phyloP scores from a whole-genome alignment of 2,888 invertebrate genomes.

The Apoderus coryli region DNA sequence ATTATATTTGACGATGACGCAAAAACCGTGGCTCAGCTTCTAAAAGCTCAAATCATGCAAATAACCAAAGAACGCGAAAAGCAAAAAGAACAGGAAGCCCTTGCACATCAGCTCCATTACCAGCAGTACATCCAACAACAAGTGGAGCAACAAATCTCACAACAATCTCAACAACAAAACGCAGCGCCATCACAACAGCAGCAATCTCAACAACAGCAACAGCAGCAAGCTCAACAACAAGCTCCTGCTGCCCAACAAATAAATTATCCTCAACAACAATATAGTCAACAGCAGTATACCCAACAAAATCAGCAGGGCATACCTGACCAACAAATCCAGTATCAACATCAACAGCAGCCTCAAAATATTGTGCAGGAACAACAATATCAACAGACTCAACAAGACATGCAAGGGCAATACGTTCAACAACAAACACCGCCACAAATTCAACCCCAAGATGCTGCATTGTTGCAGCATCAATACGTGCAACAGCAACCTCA shows the following conservation, averaged over 20 bases:
- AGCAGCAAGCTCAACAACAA: constrained; percentile 16
- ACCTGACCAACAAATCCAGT: constrained; percentile 11
- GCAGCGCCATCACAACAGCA: constrained; percentile 17
- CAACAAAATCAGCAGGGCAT: constrained; percentile 15
- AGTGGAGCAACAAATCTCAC: constrained; percentile 35
- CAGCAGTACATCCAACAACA: constrained; percentile 42
- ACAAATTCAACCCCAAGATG: neutral
- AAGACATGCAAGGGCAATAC: neutral
- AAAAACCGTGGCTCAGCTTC: constrained; percentile 76
- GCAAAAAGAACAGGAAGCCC: constrained; percentile 31
- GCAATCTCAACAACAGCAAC: constrained; percentile 19
- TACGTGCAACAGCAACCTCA: neutral
- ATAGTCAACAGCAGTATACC: constrained; percentile 14
- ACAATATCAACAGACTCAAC: constrained; percentile 15
- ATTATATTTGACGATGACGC: constrained; percentile 93
- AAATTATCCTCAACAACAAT: constrained; percentile 18
- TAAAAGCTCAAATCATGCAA: constrained; percentile 75
- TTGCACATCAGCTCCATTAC: constrained; percentile 40
- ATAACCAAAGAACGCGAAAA: constrained; percentile 48
- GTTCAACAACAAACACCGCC: constrained; percentile 6
- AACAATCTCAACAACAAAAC: constrained; percentile 15
- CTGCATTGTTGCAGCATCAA: too few species aligned
- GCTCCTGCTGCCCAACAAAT: too few species aligned
- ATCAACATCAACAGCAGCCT: constrained; percentile 33
- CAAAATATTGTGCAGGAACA: constrained; percentile 29